Evolutionary conservation across 92 coral and sea anemone species (phyloP).

Genomic region (Palythoa grandiflora): DNA sequence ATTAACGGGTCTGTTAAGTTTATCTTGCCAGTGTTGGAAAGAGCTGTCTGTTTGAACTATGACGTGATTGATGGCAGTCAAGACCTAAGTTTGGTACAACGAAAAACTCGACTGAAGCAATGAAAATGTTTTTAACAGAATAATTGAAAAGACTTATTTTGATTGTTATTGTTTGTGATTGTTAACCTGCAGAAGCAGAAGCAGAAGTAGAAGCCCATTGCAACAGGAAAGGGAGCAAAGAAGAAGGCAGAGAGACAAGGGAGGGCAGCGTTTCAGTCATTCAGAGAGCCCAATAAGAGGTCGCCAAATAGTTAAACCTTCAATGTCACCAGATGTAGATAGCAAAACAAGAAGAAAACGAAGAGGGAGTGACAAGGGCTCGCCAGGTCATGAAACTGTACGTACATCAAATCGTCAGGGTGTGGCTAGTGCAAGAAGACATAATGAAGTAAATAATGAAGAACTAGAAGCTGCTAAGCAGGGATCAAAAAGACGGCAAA

Average conservation of each 20-base stretch:
- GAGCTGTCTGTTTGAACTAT: too few species aligned
- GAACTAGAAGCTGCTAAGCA: neutral
- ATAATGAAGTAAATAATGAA: slow-evolving; percentile 12
- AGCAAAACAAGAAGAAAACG: neutral
- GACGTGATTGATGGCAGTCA: too few species aligned
- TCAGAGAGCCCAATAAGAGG: slow-evolving; percentile 23
- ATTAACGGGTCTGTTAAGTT: too few species aligned
- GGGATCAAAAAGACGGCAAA: neutral
- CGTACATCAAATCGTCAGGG: neutral
- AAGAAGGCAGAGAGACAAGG: slow-evolving; percentile 12
- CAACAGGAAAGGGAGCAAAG: neutral
- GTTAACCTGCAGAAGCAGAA: slow-evolving; percentile 18
- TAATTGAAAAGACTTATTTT: too few species aligned
- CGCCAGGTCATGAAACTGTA: slow-evolving; percentile 13
- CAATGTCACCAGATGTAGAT: neutral
- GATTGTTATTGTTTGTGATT: neutral
- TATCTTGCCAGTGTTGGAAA: too few species aligned
- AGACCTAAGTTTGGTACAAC: too few species aligned
- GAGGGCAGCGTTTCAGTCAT: slow-evolving; percentile 8
- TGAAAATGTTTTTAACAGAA: neutral
- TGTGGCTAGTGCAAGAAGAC: neutral
- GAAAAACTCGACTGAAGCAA: too few species aligned
- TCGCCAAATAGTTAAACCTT: neutral
- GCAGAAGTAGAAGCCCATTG: neutral
- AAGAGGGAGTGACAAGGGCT: slow-evolving; percentile 5